Evolutionary conservation across 2,888 invertebrate species (phyloP).

Genomic region (Conus canariensis): DNA sequence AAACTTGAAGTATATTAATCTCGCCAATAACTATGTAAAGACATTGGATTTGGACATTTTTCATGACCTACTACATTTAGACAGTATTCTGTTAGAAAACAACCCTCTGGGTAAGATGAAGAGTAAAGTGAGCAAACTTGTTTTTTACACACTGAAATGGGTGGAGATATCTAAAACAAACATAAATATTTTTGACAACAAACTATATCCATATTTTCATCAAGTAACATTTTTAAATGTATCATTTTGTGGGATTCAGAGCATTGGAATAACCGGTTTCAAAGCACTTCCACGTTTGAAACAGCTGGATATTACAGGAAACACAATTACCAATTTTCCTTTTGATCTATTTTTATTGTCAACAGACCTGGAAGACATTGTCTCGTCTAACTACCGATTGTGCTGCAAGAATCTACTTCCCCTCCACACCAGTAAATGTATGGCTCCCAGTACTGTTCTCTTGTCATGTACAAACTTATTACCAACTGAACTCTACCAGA

Average conservation of each 20-base stretch:
- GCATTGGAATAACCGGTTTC: neutral
- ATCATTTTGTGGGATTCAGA: neutral
- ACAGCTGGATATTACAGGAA: neutral
- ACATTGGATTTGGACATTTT: neutral
- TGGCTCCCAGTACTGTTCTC: neutral
- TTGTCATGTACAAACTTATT: neutral
- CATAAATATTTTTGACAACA: neutral
- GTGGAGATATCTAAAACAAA: neutral
- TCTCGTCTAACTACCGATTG: neutral
- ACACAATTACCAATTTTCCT: neutral
- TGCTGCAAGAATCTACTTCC: neutral
- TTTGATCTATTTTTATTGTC: neutral
- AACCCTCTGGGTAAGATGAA: neutral
- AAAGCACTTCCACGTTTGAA: neutral
- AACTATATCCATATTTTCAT: neutral
- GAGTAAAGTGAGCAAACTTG: neutral
- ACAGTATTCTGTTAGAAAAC: neutral
- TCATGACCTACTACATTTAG: no score
- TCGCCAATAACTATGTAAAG: neutral
- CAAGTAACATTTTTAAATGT: neutral
- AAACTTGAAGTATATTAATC: neutral
- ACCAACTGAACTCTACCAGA: neutral
- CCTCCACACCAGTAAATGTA: neutral
- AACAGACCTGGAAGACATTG: neutral
- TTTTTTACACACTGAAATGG: neutral